Conservation (phyloP, 1,140 invertebrate genomes). For the Drosophila ogumai region DNA sequence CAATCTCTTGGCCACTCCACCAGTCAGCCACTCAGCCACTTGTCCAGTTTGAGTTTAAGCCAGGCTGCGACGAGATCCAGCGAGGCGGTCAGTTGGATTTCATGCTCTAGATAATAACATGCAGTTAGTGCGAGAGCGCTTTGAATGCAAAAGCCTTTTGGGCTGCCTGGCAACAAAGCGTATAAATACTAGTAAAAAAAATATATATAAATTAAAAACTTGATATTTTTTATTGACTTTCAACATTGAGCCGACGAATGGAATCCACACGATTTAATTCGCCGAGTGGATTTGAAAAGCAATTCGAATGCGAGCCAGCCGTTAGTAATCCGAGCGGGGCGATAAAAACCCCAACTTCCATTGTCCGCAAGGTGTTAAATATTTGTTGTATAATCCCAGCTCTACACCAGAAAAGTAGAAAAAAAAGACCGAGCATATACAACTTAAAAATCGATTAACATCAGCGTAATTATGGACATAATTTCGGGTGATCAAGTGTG, state of each 20-base stretch:
- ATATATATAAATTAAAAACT: constrained; percentile 56
- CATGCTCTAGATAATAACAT: constrained; percentile 79
- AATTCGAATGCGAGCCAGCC: constrained; percentile 41
- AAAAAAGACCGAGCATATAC: constrained; percentile 32
- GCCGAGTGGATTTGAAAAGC: constrained; percentile 47
- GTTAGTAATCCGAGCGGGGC: constrained; percentile 35
- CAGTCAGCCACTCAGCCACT: constrained; percentile 41
- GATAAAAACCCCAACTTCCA: constrained; percentile 48
- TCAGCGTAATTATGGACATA: constrained; percentile 72
- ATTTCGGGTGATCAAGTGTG: constrained; percentile 70
- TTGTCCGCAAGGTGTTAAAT: constrained; percentile 78
- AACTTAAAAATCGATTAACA: constrained; percentile 82
- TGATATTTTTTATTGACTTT: constrained; percentile 80
- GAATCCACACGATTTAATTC: constrained; percentile 53
- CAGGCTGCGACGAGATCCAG: constrained; percentile 36
- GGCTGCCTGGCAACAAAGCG: constrained; percentile 39
- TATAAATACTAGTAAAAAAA: constrained; percentile 11
- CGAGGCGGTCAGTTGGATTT: constrained; percentile 67
- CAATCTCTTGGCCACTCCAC: constrained; percentile 58
- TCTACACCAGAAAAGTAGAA: constrained; percentile 11
- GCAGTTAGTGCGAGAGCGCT: constrained; percentile 52
- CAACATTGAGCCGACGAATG: constrained; percentile 45
- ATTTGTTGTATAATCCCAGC: constrained; percentile 72
- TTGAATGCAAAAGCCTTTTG: constrained; percentile 47
- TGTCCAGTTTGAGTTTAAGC: constrained; percentile 40